Evolutionary conservation across 2,888 invertebrate genomes (phyloP), one percentile per base, ranked within the genome.

Genomic region (Desoria tigrina): DNA sequence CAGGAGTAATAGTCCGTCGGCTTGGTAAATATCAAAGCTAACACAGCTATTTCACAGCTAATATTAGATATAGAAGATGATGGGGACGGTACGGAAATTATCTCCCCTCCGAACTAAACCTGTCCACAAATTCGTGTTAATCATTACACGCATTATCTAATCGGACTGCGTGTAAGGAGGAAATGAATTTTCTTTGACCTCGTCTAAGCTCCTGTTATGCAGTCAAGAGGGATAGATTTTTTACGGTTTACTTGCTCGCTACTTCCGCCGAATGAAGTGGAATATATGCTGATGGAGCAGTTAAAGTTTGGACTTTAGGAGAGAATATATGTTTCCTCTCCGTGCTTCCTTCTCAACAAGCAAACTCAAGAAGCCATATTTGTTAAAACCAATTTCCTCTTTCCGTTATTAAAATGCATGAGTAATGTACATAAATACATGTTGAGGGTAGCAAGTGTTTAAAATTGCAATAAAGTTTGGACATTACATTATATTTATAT

Each of bases 401-500:
- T 14, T 45, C n/a, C 23, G 27, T 51, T 51, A 51, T 51, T 51
- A 51, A n/a, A 51, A 51, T 51, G 51, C 51, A 51, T 27, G 27
- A 51, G 26, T 51, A 45, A 45, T 45, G 21, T 16, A 26, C 24
- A 26, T 11, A 21, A 51, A 26, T 14, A 24, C 6, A 6, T 24
- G 51, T 4, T n/a, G 37, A n/a, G 16, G n/a, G 57, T 23, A 57
- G 42, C 57, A 57, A 54, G 42, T 57, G 57, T 42, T 57, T 42
- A 57, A 57, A 57, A 57, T 57, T 57, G 42, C 42, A 37, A 57
- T 42, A 57, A 57, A 57, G 23, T 39, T 39, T 18, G 16, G 23
- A 18, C 32, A 32, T 24, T 51, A 26, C 24, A 26, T 9, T 23
- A 42, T 16, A 26, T 39, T 57, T 42, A 57, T 51, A 23, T 39